Evolutionary conservation across 1,140 invertebrate species (phyloP), one percentile per base, ranked within the genome.

Genomic region (Ditylenchus dipsaci): DNA sequence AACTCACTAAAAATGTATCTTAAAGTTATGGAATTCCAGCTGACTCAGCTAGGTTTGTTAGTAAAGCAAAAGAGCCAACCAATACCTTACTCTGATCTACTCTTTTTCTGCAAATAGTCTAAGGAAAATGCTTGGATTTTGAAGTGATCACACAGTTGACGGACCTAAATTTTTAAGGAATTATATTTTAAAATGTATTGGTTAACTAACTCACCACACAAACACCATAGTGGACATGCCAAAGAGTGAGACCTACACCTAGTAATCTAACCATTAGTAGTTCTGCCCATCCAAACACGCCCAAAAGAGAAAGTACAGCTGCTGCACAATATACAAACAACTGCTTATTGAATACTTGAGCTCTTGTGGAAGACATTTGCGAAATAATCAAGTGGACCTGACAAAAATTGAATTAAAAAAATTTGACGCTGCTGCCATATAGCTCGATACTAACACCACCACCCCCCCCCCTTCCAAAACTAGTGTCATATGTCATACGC

Each of bases 281-380:
- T 68, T 86, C 86, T 38, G 77, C 19, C 0, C 65, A 45, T 15
- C 77, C 83, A 11, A 83, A 72, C 33, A 76, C 0, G 8, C 67
- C 60, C 42, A 30, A 11, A 15, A 75, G 15, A 7, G 57, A 59
- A 9, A 65, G 3, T 26, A 62, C 57, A 33, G 69, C 63, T 8
- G 68, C 49, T 19, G 67, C 15, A 7, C 63, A 26, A 64, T 82
- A 82, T 13, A 79, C 29, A 19, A 70, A 45, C 8, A 82, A 49
- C 15, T 79, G 65, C 7, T 21, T 42, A 47, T 82, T 80, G 56
- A 81, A 42, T 11, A 65, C 64, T 65, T 85, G 80, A 76, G 84
- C 84, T 26, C 84, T 71, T 5, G 85, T 86, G 60, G 78, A 80
- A 62, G 85, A 86, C 86, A 87, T 87, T 80, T 86, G 85, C 33